These are phyloP conservation scores for Vannuccia rotundouncinata DNA, from an alignment of 2,888 invertebrate species.

Conservation along the genomic window DNA sequence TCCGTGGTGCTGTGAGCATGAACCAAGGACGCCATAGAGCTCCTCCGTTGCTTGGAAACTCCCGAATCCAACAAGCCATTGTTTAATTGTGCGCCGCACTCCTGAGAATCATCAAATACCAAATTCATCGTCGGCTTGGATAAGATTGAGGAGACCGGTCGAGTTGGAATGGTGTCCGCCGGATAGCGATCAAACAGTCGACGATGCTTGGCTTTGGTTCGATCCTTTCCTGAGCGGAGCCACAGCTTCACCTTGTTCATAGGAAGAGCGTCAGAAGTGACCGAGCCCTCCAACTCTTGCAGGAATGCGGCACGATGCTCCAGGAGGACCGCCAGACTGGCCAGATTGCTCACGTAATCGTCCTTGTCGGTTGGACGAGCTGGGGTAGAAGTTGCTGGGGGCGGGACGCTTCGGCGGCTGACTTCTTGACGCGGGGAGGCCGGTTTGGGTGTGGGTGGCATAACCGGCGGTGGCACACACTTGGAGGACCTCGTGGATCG, in stretches of 20 bases:
- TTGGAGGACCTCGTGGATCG: not conserved
- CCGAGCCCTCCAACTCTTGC: not conserved
- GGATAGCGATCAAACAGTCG: slow-evolving; percentile 1
- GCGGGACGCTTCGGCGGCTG: not conserved
- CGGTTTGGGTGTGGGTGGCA: not conserved
- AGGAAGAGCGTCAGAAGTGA: not conserved
- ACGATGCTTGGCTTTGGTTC: slow-evolving; percentile 3
- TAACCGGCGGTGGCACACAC: not conserved
- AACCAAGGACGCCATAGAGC: not conserved
- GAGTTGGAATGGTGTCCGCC: not conserved
- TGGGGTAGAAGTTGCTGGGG: not conserved
- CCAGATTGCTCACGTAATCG: not conserved
- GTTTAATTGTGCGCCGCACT: not conserved
- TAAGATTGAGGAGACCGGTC: not conserved
- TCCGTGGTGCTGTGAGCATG: slow-evolving; percentile 1
- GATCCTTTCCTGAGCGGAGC: not conserved
- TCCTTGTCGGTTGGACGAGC: not conserved
- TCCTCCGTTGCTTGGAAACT: not conserved
- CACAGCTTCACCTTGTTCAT: slow-evolving; percentile 2
- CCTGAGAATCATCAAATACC: too few species aligned
- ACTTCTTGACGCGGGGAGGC: too few species aligned
- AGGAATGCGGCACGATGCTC: not conserved
- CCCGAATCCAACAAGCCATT: not conserved
- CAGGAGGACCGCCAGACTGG: not conserved
- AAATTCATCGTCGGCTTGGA: not conserved